Percentiles rank a stretch among this genome's conserved stretches.
phyloP scores from a whole-genome alignment of 2,888 invertebrate genomes.

The Crocallis elinguaria region DNA sequence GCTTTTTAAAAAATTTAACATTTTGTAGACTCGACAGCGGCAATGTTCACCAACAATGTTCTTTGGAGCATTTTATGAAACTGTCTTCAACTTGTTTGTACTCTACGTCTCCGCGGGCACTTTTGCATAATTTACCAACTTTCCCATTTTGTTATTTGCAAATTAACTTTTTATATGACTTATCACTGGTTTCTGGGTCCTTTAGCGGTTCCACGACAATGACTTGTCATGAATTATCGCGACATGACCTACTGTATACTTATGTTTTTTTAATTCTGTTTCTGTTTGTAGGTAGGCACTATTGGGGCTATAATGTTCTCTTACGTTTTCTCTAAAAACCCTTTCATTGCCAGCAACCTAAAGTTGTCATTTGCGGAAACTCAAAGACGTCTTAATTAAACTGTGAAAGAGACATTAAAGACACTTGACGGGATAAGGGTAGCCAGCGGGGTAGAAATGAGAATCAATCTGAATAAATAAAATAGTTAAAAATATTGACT shows the following conservation, averaged over 20 bases:
- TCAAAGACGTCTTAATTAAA: conserved; percentile 50
- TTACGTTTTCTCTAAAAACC: neutral
- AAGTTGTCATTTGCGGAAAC: conserved; percentile 43
- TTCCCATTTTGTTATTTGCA: conserved; percentile 35
- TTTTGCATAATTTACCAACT: conserved; percentile 34
- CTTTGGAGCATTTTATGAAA: conserved; percentile 46
- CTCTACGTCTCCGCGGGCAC: conserved; percentile 19
- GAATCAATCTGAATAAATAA: too few species aligned
- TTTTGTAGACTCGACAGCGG: too few species aligned
- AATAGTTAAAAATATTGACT: too few species aligned
- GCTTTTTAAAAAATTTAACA: too few species aligned
- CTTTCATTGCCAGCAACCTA: neutral
- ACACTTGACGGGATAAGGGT: conserved; percentile 33
- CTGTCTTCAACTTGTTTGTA: conserved; percentile 43
- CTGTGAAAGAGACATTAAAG: conserved; percentile 46
- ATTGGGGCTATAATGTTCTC: too few species aligned
- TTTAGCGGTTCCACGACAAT: too few species aligned
- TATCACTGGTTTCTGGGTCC: too few species aligned
- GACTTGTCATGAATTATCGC: too few species aligned
- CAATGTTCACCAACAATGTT: too few species aligned
- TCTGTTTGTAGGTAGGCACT: too few species aligned
- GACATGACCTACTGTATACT: too few species aligned
- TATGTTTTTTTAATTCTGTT: too few species aligned
- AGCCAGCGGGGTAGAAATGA: neutral
- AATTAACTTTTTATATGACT: conserved; percentile 13